Conservation (phyloP, 2,113 vertebrate genomes). For the Campylomormyrus tamandua region DNA sequence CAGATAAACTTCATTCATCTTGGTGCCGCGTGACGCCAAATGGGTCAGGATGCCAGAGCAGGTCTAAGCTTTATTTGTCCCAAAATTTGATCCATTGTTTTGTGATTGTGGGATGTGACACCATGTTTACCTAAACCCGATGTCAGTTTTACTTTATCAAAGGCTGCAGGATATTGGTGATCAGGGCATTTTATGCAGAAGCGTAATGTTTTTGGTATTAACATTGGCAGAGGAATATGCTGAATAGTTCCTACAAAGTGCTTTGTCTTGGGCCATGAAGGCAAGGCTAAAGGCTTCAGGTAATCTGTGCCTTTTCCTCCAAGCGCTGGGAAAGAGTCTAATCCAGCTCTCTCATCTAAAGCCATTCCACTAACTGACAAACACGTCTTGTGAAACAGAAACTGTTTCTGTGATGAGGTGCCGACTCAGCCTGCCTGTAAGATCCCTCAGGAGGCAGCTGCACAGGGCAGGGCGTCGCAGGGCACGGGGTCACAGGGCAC, state of each 20-base stretch:
- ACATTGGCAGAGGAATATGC: not conserved
- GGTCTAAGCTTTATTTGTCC: not conserved
- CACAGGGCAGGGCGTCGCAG: not conserved
- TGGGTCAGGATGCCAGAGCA: not conserved
- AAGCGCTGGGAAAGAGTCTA: not conserved
- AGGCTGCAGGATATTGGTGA: not conserved
- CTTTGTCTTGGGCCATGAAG: not conserved
- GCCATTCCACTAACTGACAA: not conserved
- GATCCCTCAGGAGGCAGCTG: not conserved
- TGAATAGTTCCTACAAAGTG: not conserved
- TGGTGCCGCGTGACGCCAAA: conserved; percentile 19
- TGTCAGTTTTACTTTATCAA: not conserved
- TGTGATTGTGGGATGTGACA: not conserved
- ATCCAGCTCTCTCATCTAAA: not conserved
- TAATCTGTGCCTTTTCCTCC: not conserved
- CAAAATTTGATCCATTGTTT: not conserved
- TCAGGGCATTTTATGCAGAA: not conserved
- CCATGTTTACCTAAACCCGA: not conserved
- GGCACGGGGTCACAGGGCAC: too few relatives aligned
- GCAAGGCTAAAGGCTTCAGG: not conserved
- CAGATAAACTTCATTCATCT: conserved; percentile 26
- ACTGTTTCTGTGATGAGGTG: too few relatives aligned
- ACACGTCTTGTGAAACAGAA: not conserved
- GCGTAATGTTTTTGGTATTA: not conserved
- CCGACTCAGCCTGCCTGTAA: not conserved